Base-by-base conservation (phyloP, 2,113 vertebrate genomes). In the Octodon degus region DNA sequence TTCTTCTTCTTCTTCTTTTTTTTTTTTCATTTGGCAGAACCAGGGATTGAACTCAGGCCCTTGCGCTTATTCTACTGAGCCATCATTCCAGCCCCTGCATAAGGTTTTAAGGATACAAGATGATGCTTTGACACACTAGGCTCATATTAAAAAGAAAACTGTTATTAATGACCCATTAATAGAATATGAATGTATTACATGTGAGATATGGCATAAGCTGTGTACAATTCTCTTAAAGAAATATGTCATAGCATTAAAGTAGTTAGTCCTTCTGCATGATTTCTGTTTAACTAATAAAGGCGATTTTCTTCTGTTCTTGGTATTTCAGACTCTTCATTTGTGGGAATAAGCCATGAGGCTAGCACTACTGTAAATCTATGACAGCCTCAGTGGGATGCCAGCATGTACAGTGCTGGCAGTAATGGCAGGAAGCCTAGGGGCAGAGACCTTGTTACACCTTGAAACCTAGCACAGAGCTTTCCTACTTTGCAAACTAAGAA, bases 381-480 rank as follows among this genome's bases (percentile, higher is more conserved):
- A 50, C 90, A 91, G 34, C 43, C 13, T 3, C 40, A 74, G 20
- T n/a, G 55, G 14, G 92, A 86, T 19, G 11, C 43, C 19, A 74
- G 55, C 19, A 37, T 47, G 43, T 11, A 25, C 53, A 27, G 24
- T 30, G 43, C 30, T 17, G n/a, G 60, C 0, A 40, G 62, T 6
- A 12, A 47, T 7, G 70, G 60, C 32, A 37, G 67, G 37, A 72
- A 88, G 82, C 40, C 7, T 53, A 68, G 67, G 67, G 85, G 34
- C 20, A 19, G 37, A 82, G 82, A 79, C 32, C 4, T 68, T 9
- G 2, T 70, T 85, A 9, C 40, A 32, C 72, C 90, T 70, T 62
- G 65, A 95, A 96, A 90, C 60, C 25, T 47, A 90, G 25, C 55
- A 43, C 60, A 68, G 85, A 32, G 65, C 76, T 94, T 90, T 90